phyloP scores from a whole-genome alignment of 2,113 vertebrate species.

The Zosterops japonicus region DNA sequence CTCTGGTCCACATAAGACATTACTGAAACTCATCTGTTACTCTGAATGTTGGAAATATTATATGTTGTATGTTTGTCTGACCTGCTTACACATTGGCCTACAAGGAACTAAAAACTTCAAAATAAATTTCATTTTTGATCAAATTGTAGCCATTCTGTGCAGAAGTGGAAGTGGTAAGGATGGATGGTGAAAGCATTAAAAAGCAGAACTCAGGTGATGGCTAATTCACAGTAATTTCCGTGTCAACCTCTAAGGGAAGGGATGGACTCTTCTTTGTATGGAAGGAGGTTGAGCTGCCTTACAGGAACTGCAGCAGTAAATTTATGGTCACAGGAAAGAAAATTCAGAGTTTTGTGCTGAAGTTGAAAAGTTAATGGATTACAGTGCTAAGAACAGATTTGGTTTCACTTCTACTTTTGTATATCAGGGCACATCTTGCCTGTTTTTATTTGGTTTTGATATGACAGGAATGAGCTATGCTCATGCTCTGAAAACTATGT shows the following conservation, averaged over 20 bases:
- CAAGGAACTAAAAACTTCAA: not conserved
- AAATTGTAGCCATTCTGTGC: not conserved
- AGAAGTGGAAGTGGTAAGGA: not conserved
- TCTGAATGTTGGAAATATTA: not conserved
- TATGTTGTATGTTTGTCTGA: not conserved
- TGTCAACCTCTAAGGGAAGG: not conserved
- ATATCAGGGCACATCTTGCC: not conserved
- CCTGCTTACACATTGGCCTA: not conserved
- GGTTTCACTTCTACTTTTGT: not conserved
- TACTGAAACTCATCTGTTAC: not conserved
- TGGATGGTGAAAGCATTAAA: not conserved
- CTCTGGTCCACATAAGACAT: not conserved
- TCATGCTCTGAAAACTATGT: not conserved
- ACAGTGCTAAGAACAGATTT: not conserved
- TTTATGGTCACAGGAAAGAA: not conserved
- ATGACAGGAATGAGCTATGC: not conserved
- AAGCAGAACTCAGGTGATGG: not conserved
- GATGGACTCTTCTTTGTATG: not conserved
- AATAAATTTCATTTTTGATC: not conserved
- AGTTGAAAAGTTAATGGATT: not conserved
- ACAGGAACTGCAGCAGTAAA: not conserved
- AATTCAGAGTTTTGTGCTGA: not conserved
- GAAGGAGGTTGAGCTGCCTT: not conserved
- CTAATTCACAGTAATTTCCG: not conserved
- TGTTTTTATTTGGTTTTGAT: not conserved